phyloP scores from a whole-genome alignment of 2,113 vertebrate species.

The Chelonoidis abingdonii region DNA sequence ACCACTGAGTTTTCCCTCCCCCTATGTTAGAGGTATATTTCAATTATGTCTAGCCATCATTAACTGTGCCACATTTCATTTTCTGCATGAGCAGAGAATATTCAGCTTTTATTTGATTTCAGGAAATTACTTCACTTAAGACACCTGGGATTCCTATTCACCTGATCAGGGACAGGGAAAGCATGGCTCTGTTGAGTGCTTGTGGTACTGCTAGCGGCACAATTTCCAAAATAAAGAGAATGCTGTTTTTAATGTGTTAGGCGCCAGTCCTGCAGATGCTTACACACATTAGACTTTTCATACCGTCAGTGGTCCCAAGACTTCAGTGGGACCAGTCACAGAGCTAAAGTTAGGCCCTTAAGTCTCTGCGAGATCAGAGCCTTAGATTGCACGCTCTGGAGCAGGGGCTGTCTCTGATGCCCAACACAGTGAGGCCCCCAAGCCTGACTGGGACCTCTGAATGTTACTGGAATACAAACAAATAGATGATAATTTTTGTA shows the following conservation, averaged over 20 bases:
- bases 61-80: neutral
- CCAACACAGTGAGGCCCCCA: neutral
- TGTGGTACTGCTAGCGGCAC: neutral
- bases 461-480: neutral
- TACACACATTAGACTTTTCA: neutral
- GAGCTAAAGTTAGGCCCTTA: neutral
- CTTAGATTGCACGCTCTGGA: neutral
- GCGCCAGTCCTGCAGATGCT: neutral
- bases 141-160: slow-evolving; percentile 29
- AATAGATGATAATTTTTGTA: neutral
- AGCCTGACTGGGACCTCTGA: rapidly evolving
- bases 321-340: neutral
- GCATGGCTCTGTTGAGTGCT: neutral
- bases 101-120: slow-evolving; percentile 1
- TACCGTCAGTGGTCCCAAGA: neutral
- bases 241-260: neutral
- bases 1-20: no score
- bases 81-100: slow-evolving; percentile 1
- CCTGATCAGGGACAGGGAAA: neutral
- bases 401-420: neutral
- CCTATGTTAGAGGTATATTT: neutral
- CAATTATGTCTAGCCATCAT: slow-evolving; percentile 24
- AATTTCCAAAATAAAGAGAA: neutral
- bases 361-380: neutral
- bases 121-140: slow-evolving; percentile 37